Conservation (phyloP, 2,888 invertebrate species). For the Rhorus exstirpatorius region DNA sequence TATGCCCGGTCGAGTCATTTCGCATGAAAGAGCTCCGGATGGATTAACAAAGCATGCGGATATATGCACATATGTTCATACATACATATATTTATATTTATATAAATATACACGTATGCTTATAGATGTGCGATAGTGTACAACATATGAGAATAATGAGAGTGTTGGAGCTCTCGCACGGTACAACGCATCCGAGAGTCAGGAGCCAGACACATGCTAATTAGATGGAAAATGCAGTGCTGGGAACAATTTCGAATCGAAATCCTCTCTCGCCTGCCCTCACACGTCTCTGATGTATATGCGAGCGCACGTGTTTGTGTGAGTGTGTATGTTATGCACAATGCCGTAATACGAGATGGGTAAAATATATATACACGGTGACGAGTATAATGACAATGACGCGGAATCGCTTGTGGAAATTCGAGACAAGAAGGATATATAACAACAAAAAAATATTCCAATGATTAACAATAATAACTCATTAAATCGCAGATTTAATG, state of each 20-base stretch:
- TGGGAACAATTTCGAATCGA: slow-evolving; percentile 58
- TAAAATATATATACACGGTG: slow-evolving; percentile 8
- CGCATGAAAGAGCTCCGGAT: slow-evolving; percentile 40
- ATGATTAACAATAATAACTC: background rate
- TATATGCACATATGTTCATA: background rate
- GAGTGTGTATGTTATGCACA: background rate
- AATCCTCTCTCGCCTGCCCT: slow-evolving; percentile 38
- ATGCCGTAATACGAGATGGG: slow-evolving; percentile 18
- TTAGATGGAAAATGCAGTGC: slow-evolving; percentile 64
- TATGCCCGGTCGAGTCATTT: slow-evolving; percentile 45
- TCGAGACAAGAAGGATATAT: background rate
- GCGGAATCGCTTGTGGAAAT: background rate
- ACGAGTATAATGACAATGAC: slow-evolving; percentile 7
- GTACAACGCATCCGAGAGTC: slow-evolving; percentile 51
- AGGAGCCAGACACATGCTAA: slow-evolving; percentile 61
- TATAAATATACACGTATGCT: too few relatives aligned
- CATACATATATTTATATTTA: too few relatives aligned
- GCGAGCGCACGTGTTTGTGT: slow-evolving; percentile 4
- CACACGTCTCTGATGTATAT: background rate
- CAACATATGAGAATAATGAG: slow-evolving; percentile 9
- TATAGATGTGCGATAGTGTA: too few relatives aligned
- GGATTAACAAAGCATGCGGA: slow-evolving; percentile 57
- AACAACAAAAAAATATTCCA: background rate
- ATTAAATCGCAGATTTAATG: too few relatives aligned
- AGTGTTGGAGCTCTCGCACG: slow-evolving; percentile 31